A percentile compares a stretch with the other conserved stretches of the same genome.
Conservation (phyloP, 2,113 vertebrate species). For the Lamprologus callipterus region DNA sequence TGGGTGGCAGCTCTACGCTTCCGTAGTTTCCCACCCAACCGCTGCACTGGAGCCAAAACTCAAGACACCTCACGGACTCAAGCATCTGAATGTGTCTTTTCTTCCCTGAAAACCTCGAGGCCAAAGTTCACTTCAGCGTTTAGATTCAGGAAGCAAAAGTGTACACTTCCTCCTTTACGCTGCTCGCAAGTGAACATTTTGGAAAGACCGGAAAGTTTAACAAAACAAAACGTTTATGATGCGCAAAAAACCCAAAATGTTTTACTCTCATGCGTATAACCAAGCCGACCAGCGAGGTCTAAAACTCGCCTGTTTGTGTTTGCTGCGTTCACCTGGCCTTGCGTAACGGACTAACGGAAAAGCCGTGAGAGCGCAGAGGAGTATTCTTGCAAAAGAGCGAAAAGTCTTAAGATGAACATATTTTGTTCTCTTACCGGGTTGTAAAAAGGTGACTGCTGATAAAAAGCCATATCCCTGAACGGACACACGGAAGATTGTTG, state of each 20-base stretch:
- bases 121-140: neutral
- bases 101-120: neutral
- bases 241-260: fast-evolving
- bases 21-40: neutral
- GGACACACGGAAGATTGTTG: too few relatives aligned
- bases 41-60: neutral
- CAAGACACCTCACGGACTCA: fast-evolving
- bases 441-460: conserved; percentile 29
- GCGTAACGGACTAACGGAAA: neutral
- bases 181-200: neutral
- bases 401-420: neutral
- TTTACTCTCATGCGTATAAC: neutral
- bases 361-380: neutral
- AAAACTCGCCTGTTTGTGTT: neutral
- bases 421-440: conserved; percentile 23
- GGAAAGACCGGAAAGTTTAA: neutral
- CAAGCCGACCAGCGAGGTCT: neutral
- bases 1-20: too few relatives aligned
- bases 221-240: neutral
- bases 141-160: neutral
- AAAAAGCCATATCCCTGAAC: conserved; percentile 1
- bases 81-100: neutral
- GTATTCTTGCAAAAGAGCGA: neutral
- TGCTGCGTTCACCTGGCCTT: fast-evolving
- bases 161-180: neutral